These are phyloP conservation scores for Prochilodus magdalenae DNA, from an alignment of 2,113 vertebrate genomes.

Conservation along the genomic window DNA sequence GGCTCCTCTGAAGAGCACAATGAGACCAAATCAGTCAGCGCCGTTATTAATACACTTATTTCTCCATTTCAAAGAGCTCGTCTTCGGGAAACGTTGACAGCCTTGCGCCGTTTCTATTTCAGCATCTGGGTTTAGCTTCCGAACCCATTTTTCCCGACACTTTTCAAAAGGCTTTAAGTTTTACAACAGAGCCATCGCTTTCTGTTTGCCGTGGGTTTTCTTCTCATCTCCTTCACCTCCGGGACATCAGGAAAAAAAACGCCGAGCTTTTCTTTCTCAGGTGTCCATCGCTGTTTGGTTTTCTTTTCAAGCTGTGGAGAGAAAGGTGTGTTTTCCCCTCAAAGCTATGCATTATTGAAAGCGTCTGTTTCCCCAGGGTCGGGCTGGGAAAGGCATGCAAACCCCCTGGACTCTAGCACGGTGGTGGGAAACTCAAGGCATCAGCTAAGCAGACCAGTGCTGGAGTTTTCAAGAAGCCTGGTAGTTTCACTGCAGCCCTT, in stretches of 20 bases:
- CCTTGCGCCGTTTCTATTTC: constrained; percentile 22
- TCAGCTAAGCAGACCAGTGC: not conserved
- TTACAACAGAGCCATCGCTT: constrained; percentile 33
- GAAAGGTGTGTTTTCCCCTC: not conserved
- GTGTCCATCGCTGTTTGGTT: constrained; percentile 1
- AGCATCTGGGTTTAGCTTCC: constrained; percentile 11
- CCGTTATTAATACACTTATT: constrained; percentile 42
- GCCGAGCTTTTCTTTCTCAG: constrained; percentile 2
- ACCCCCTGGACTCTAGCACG: not conserved
- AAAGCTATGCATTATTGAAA: constrained; percentile 31
- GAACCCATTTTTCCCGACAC: constrained; percentile 27
- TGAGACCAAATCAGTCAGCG: constrained; percentile 26
- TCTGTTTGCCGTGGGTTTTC: constrained; percentile 8
- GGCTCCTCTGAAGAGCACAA: constrained; percentile 24
- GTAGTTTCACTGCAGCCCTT: too few relatives aligned
- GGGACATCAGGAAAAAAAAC: constrained; percentile 8
- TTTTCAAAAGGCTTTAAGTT: constrained; percentile 37
- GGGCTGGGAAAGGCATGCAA: not conserved
- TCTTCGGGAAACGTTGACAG: not conserved
- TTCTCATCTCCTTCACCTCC: not conserved
- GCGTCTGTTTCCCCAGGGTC: not conserved
- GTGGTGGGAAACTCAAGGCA: not conserved
- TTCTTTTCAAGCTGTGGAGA: constrained; percentile 18
- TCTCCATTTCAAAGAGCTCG: constrained; percentile 34
- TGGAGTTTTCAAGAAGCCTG: not conserved